phyloP scores from a whole-genome alignment of 1,140 invertebrate genomes.

The Vollenhovia emeryi region DNA sequence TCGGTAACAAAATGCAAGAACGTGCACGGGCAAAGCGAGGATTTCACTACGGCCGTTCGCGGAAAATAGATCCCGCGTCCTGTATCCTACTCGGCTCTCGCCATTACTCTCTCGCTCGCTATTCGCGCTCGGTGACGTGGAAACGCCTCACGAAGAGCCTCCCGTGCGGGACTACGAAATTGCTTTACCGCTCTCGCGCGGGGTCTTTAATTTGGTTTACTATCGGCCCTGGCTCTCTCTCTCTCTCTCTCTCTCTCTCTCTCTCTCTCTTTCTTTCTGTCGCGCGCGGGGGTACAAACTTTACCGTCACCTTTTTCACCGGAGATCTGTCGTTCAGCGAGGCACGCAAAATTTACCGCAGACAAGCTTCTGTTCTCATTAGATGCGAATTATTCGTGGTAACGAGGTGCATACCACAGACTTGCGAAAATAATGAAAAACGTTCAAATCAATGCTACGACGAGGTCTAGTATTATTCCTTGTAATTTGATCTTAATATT shows the following conservation, averaged over 20 bases:
- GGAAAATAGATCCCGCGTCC: constrained; percentile 24
- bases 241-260: not conserved
- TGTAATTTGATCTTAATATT: not conserved
- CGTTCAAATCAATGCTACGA: not conserved
- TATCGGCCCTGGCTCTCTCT: constrained; percentile 46
- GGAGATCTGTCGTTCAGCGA: not conserved
- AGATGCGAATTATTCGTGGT: constrained; percentile 11
- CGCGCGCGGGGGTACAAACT: constrained; percentile 50
- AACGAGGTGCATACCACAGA: not conserved
- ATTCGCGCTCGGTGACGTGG: constrained; percentile 66
- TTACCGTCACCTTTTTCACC: constrained; percentile 60
- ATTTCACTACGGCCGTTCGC: constrained; percentile 28
- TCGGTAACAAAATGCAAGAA: constrained; percentile 39
- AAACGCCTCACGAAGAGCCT: constrained; percentile 57
- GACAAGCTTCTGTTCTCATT: not conserved
- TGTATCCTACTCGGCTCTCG: constrained; percentile 49
- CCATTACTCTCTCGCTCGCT: constrained; percentile 51
- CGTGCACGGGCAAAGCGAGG: constrained; percentile 46
- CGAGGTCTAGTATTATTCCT: not conserved
- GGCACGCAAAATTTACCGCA: constrained; percentile 30
- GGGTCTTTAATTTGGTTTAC: constrained; percentile 72
- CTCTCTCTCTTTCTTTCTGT: not conserved
- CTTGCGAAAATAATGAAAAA: not conserved
- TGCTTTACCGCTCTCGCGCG: constrained; percentile 71
- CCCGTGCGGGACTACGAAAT: constrained; percentile 64